A percentile compares a stretch with the other conserved stretches of the same genome.
Evolutionary conservation across 2,113 vertebrate genomes (phyloP).

Genomic region (Tyto alba): DNA sequence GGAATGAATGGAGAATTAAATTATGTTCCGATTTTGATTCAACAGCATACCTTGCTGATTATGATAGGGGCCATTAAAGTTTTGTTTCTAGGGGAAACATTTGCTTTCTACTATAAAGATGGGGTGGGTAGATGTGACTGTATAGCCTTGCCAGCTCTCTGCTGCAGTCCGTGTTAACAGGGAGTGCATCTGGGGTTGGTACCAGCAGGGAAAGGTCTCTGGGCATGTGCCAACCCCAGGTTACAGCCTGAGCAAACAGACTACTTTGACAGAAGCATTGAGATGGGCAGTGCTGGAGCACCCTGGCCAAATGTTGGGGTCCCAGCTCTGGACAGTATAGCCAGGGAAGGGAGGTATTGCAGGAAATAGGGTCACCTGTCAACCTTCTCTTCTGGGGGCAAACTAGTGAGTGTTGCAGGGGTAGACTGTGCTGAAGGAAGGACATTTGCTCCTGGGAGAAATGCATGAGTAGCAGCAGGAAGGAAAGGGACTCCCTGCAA

Average conservation of each 20-base stretch:
- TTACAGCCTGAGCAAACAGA: neutral
- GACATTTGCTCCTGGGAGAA: neutral
- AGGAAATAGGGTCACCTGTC: neutral
- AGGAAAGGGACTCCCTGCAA: neutral
- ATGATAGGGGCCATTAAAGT: too few relatives aligned
- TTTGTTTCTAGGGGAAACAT: neutral
- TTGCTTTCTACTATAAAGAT: neutral
- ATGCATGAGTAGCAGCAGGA: neutral
- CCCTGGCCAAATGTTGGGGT: fast-evolving
- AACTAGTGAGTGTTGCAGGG: neutral
- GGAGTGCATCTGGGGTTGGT: neutral
- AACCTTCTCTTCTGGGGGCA: neutral
- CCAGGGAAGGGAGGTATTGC: neutral
- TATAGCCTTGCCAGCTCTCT: neutral
- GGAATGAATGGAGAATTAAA: neutral
- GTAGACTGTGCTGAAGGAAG: neutral
- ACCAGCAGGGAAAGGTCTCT: neutral
- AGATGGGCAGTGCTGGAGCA: neutral
- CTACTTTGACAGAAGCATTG: neutral
- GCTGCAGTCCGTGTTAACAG: neutral
- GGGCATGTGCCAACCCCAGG: neutral
- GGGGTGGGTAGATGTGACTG: neutral
- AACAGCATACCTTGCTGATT: neutral
- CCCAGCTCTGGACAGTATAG: neutral
- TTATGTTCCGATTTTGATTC: neutral